Conservation (phyloP, 1,140 invertebrate species). For the Drosophila fuyamai region DNA sequence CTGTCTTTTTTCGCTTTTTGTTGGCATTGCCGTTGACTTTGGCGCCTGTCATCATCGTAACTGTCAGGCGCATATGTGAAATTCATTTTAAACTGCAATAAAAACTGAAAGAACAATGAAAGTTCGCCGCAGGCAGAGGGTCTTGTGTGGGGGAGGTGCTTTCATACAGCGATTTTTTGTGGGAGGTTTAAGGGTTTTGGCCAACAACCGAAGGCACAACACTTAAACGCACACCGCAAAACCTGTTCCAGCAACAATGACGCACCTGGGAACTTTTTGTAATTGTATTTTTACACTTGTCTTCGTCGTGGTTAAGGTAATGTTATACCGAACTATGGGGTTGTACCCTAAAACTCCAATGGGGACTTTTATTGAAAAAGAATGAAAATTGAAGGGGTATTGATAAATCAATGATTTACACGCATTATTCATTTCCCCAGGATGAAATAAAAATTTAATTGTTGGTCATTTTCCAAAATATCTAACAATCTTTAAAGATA, state of each 20-base stretch:
- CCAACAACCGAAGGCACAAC: constrained; percentile 17
- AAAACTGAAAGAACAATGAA: constrained; percentile 67
- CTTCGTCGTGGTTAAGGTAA: constrained; percentile 17
- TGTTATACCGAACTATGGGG: constrained; percentile 4
- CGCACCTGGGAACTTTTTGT: constrained; percentile 68
- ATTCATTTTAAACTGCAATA: constrained; percentile 81
- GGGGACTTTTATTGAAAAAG: constrained; percentile 13
- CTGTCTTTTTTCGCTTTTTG: background rate
- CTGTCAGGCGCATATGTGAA: constrained; percentile 70
- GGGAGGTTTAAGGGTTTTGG: background rate
- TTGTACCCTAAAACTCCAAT: constrained; percentile 2
- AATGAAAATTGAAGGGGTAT: constrained; percentile 29
- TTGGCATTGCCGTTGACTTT: constrained; percentile 37
- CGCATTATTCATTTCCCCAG: too few relatives aligned
- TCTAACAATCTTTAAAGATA: too few relatives aligned
- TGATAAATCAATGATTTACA: constrained; percentile 9
- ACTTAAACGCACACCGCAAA: constrained; percentile 50
- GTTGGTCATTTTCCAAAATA: too few relatives aligned
- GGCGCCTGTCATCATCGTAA: constrained; percentile 60
- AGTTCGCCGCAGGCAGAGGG: constrained; percentile 38
- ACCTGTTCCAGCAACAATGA: constrained; percentile 43
- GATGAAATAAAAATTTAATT: background rate
- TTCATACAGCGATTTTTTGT: background rate
- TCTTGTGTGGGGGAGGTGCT: background rate
- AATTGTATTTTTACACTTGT: constrained; percentile 60